These are phyloP conservation scores for Leptosomus discolor DNA, from an alignment of 2,113 vertebrate genomes.

Conservation along the genomic window DNA sequence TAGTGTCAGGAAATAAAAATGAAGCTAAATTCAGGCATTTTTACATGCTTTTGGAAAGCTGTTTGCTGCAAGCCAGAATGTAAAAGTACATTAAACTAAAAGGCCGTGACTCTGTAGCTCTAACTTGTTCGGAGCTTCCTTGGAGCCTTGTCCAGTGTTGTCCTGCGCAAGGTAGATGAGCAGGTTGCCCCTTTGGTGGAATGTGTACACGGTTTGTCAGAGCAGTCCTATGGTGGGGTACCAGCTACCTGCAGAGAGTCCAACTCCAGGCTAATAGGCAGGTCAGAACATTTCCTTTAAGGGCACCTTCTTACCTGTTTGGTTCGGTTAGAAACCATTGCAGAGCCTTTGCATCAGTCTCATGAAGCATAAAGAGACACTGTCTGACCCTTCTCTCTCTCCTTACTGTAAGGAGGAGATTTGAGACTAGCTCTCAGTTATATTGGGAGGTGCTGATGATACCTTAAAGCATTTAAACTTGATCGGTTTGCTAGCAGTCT, in stretches of 20 bases:
- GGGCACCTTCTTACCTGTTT: rapidly evolving
- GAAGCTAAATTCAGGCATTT: not conserved
- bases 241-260: not conserved
- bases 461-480: not conserved
- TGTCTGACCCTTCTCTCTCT: not conserved
- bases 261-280: not conserved
- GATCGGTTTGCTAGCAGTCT: not conserved
- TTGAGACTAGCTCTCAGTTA: not conserved
- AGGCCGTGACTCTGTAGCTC: not conserved
- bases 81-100: not conserved
- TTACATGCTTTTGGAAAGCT: not conserved
- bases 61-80: not conserved
- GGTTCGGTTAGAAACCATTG: not conserved
- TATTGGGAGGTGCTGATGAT: not conserved
- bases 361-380: not conserved
- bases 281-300: not conserved
- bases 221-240: not conserved
- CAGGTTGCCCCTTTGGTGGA: not conserved
- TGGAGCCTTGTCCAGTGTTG: not conserved
- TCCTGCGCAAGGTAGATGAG: not conserved
- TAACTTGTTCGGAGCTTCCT: not conserved
- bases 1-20: not conserved
- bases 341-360: not conserved
- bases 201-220: not conserved
- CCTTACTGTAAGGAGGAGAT: not conserved